Conservation (phyloP, 2,113 vertebrate genomes). For the Anolis carolinensis region DNA sequence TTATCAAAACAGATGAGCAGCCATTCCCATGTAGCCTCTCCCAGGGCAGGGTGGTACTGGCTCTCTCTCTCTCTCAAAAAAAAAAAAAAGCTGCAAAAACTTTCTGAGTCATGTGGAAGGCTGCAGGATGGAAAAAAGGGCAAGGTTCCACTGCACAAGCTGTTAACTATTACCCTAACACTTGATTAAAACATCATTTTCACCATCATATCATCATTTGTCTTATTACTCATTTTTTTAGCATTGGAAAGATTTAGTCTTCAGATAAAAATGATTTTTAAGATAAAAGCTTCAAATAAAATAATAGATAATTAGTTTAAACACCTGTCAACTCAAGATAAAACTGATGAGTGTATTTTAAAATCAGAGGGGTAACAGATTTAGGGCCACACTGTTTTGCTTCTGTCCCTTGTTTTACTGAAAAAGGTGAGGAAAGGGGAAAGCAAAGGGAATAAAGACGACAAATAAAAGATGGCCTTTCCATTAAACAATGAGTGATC, state of each 20-base stretch:
- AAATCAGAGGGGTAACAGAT: background rate
- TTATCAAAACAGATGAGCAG: background rate
- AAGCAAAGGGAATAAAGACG: background rate
- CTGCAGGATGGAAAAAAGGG: background rate
- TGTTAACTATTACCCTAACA: no score
- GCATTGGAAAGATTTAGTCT: background rate
- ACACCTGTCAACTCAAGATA: background rate
- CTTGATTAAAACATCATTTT: no score
- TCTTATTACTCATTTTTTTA: background rate
- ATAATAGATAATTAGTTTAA: background rate
- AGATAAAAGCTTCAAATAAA: background rate
- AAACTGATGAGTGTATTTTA: background rate
- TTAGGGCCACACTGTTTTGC: background rate
- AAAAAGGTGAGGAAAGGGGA: background rate
- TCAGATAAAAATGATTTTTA: background rate
- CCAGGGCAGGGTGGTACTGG: background rate
- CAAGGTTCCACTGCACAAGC: no score
- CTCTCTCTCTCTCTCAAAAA: no score
- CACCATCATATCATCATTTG: background rate
- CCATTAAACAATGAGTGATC: background rate
- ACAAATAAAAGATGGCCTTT: background rate
- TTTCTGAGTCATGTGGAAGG: background rate
- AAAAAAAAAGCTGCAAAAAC: background rate
- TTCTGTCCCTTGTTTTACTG: background rate
- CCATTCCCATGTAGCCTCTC: background rate